Evolutionary conservation across 2,888 invertebrate species (phyloP), one percentile per base, ranked within the genome.

Genomic region (Acleris literana): DNA sequence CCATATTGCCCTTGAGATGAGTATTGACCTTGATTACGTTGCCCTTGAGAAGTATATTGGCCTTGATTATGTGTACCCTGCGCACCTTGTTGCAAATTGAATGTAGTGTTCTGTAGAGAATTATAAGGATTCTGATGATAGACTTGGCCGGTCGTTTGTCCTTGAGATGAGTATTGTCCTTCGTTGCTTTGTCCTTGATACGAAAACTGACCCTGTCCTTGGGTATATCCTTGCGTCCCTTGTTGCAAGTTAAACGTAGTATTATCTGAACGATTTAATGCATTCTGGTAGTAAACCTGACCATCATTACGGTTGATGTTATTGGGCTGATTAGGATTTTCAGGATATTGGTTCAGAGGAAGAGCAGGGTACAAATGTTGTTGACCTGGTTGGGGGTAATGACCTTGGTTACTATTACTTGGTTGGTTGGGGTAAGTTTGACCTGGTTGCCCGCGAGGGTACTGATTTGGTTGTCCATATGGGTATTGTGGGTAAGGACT

Each of bases 371-470:
- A 52, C 18, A 53, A 17, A 55, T 68, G 69, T 22, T 69, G 65
- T 46, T 68, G 68, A 44, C 61, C 55, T 46, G 63, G 68, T 49
- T 66, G 64, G 3, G 70, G 68, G 16, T 71, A 67, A 51, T 69
- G 68, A 1, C 69, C 65, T 18, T 64, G 65, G 54, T 72, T 68
- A 44, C n/a, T 55, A 44, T 63, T 66, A 48, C 62, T 64, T 33
- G 64, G 51, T 16, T 68, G 61, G 4, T 58, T 43, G 18, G 59
- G 20, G 58, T 52, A 54, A 54, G 44, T 48, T 7, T 71, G 70
- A 7, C 60, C 67, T 25, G 64, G 66, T 6, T 65, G 62, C 25
- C 18, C 51, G 0, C 53, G 46, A 1, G 64, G 58, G 18, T 64
- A 58, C 22, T 64, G 64, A 51, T 60, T 68, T 16, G 64, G 60